Base-by-base conservation (phyloP, 2,113 vertebrate genomes). In the Strix aluco region DNA sequence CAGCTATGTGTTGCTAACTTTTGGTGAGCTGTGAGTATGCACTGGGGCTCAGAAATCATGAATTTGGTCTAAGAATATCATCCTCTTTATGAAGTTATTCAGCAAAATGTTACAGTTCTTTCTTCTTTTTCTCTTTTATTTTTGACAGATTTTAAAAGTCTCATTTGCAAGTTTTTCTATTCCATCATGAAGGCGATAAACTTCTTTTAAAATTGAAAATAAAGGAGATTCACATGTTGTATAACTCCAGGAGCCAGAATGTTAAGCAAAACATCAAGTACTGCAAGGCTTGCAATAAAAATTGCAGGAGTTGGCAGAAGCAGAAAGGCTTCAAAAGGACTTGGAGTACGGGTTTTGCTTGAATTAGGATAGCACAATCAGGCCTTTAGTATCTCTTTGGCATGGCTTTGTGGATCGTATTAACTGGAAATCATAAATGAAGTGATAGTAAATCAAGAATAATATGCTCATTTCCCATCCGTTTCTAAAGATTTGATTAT, bases 231-330 rank as follows among this genome's bases (percentile, higher is more conserved):
- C 62, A 11, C 13, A 11, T 63, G 30, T 82, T 79, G 75, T 81
- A 5, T 84, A 81, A 71, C 63, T 94, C 30, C 47, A 69, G 52
- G 47, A 94, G n/a, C 70, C 1, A 2, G 73, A 81, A 75, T 54
- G 71, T 92, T 95, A 75, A 82, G 49, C 38, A 90, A 91, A 94
- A 80, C 47, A 66, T n/a, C 17, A 15, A 91, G 58, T 89, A 92
- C 81, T 95, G 92, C 92, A 95, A 90, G 67, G 92, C 46, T 93
- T 93, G 96, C 93, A 96, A 73, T 92, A 96, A 96, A 96, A 95
- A 80, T 70, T 94, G 74, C 81, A 82, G 19, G 90, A 90, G 63
- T 27, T 96, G 78, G 74, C 94, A 97, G 89, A 94, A 92, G 66
- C 15, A 34, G 32, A 94, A 95, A 80, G 78, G 46, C 89, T 95